Evolutionary conservation across 2,797 vertebrate genomes (phyloP).

Genomic region (Manis pentadactyla): DNA sequence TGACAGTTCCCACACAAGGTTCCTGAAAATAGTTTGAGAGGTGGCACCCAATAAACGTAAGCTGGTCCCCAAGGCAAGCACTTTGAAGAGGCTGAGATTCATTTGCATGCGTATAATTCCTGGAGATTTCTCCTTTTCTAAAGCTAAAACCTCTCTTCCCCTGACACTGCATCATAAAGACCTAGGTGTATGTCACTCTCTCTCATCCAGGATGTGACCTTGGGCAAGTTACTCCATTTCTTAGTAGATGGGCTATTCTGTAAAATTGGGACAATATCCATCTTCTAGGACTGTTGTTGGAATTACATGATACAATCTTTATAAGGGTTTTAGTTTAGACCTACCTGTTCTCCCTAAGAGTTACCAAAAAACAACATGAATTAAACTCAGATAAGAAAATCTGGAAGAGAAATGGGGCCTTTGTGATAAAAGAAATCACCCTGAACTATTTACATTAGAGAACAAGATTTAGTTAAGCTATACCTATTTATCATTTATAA

Average conservation of each 20-base stretch:
- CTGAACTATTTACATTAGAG: constrained; percentile 80
- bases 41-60: not conserved
- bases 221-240: not conserved
- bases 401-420: constrained; percentile 72
- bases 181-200: not conserved
- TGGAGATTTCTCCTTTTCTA: not conserved
- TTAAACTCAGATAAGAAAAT: not conserved
- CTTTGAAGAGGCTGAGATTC: not conserved
- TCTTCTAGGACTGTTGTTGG: not conserved
- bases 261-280: not conserved
- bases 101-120: not conserved
- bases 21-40: not conserved
- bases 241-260: not conserved
- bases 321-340: constrained; percentile 13
- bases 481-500: constrained; percentile 82
- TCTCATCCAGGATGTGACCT: not conserved
- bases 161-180: not conserved
- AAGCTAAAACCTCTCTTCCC: not conserved
- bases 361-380: constrained; percentile 37
- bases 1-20: not conserved
- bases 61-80: not conserved
- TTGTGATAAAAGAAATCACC: constrained; percentile 71
- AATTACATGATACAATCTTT: not conserved
- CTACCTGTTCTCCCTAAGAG: not conserved
- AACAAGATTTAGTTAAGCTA: constrained; percentile 84